phyloP scores from a whole-genome alignment of 2,888 invertebrate genomes.

The Deilephila elpenor region DNA sequence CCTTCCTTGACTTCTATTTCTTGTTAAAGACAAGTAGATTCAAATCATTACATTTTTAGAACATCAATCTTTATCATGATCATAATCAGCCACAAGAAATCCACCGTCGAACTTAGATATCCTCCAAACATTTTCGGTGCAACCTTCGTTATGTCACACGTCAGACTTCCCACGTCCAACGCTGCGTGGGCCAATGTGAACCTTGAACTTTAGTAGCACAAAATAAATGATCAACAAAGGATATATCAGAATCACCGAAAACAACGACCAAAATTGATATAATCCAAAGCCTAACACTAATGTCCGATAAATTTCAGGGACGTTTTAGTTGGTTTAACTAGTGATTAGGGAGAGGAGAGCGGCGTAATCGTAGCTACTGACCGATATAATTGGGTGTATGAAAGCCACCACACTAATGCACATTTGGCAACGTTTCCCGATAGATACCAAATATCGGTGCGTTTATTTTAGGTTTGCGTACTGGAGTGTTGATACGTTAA shows the following conservation, averaged over 20 bases:
- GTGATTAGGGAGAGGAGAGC: slow-evolving; percentile 14
- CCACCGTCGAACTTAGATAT: no score
- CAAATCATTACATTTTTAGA: no score
- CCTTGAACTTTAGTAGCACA: no score
- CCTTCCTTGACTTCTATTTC: no score
- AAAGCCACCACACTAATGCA: neutral
- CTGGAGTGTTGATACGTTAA: neutral
- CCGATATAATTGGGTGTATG: slow-evolving; percentile 17
- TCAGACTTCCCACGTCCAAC: no score
- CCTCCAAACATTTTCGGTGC: no score
- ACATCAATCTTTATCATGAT: no score
- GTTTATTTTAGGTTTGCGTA: neutral
- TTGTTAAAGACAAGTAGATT: no score
- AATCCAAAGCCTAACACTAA: neutral
- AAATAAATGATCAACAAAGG: no score
- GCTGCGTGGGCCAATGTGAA: no score
- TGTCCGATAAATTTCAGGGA: neutral
- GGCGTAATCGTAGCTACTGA: neutral
- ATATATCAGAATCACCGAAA: neutral
- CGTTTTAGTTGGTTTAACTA: slow-evolving; percentile 6
- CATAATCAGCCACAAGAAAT: no score
- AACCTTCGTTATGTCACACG: no score
- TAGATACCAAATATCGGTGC: slow-evolving; percentile 14
- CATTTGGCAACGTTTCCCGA: slow-evolving; percentile 10
- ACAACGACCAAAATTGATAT: neutral